These are phyloP conservation scores for Ophioderma brevispina DNA, from an alignment of 35 echinoderm and acorn worm species.

Conservation along the genomic window DNA sequence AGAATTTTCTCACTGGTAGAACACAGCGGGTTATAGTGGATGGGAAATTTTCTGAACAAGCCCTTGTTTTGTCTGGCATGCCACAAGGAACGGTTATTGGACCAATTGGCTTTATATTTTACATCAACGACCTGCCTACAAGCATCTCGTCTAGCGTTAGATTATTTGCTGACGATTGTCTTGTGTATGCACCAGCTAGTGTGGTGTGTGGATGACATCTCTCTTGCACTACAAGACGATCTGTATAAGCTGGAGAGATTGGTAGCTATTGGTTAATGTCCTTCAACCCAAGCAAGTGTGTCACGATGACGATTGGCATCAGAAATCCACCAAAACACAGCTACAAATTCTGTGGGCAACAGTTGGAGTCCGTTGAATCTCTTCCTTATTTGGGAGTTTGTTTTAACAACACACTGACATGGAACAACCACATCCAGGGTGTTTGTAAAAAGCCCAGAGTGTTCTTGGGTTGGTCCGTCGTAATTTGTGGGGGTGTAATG, in stretches of 20 bases:
- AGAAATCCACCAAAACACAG: neutral
- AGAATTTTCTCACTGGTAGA: too few species aligned
- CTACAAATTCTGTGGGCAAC: neutral
- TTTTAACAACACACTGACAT: neutral
- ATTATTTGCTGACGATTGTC: too few species aligned
- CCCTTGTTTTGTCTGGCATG: too few species aligned
- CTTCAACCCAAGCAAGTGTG: neutral
- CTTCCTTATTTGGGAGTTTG: neutral
- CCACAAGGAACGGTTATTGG: too few species aligned
- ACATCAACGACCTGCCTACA: too few species aligned
- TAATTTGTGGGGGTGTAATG: neutral
- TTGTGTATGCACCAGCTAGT: too few species aligned
- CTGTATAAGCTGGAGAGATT: neutral
- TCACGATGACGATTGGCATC: neutral
- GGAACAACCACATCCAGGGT: neutral
- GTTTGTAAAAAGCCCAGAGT: neutral
- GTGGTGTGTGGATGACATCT: too few species aligned
- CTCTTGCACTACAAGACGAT: neutral
- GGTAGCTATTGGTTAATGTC: neutral
- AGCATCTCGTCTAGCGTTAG: too few species aligned
- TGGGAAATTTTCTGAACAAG: too few species aligned
- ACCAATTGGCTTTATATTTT: too few species aligned
- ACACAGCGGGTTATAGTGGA: too few species aligned
- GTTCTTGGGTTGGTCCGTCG: neutral
- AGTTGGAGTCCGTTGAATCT: neutral